These are phyloP conservation scores for Batillaria attramentaria DNA, from an alignment of 1,140 invertebrate genomes.

Conservation along the genomic window DNA sequence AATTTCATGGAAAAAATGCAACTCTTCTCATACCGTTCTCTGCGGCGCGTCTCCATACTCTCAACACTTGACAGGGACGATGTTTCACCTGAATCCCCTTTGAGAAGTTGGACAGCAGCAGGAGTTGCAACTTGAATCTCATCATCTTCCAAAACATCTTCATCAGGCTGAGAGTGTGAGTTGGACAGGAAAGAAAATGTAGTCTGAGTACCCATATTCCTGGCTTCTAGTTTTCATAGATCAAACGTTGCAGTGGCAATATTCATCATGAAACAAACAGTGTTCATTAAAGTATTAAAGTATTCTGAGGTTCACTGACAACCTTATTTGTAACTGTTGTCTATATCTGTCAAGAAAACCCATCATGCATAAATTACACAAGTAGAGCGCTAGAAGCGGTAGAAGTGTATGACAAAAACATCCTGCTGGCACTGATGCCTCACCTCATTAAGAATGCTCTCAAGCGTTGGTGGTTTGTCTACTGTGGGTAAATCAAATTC, in stretches of 20 bases:
- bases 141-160: slow-evolving; percentile 66
- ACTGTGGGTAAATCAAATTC: slow-evolving; percentile 88
- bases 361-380: neutral
- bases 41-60: slow-evolving; percentile 58
- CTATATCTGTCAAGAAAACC: neutral
- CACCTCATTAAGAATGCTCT: slow-evolving; percentile 87
- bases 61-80: slow-evolving; percentile 71
- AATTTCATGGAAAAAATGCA: neutral
- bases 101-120: slow-evolving; percentile 61
- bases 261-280: neutral
- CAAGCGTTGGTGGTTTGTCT: slow-evolving; percentile 84
- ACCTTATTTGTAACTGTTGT: neutral
- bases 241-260: neutral
- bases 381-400: neutral
- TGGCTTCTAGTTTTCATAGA: neutral
- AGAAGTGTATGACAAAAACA: neutral
- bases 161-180: slow-evolving; percentile 63
- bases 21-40: slow-evolving; percentile 47
- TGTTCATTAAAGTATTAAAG: neutral
- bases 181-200: too few relatives aligned
- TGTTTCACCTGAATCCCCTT: slow-evolving; percentile 67
- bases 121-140: slow-evolving; percentile 50
- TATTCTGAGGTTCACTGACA: neutral
- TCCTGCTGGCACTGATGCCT: slow-evolving; percentile 4
- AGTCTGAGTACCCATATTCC: neutral